Base-by-base conservation (phyloP, 2,797 vertebrate genomes). In the Brachyrhaphis roseni region DNA sequence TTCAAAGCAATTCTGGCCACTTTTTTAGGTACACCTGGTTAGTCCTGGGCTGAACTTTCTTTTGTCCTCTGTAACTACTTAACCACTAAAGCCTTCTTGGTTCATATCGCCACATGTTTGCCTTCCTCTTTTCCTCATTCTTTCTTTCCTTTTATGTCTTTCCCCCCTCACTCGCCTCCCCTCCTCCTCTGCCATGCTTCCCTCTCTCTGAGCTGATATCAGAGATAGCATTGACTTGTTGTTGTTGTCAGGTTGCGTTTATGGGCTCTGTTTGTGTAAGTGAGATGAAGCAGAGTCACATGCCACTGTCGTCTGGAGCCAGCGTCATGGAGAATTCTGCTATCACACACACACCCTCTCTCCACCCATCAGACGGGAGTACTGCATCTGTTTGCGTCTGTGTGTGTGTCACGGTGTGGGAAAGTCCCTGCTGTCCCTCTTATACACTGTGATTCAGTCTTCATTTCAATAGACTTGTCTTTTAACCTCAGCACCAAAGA, bases 201-300 rank as follows among this genome's bases (percentile, higher is more conserved):
- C 68, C 75, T 46, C 80, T 49, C 11, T 5, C 64, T 73, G 20
- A 77, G 78, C 78, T 78, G 66, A 87, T 78, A 77, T 71, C 86
- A 78, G 77, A 82, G 81, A 68, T 53, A 46, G 34, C 23, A 43
- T 82, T 84, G 11, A 26, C 74, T 81, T 83, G 83, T 84, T 90
- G 84, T 86, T 85, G 81, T 84, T 80, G 78, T 88, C 80, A 74
- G 81, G 81, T 82, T 87, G 84, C 66, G 39, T 82, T 75, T 34
- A 71, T 45, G 73, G 59, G 74, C 74, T 75, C 75, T 76, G 78
- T 75, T 59, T 82, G 85, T 90, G 91, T 85, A 87, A 72, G 79
- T 90, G 92, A 94, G 87, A 93, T 90, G 88, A 91, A 92, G 81
- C 93, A 92, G 90, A 89, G 88, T 94, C 91, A 92, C 92, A 94